These are phyloP conservation scores for Mesopsocus fuscifrons DNA, from an alignment of 2,888 invertebrate species.

Conservation along the genomic window DNA sequence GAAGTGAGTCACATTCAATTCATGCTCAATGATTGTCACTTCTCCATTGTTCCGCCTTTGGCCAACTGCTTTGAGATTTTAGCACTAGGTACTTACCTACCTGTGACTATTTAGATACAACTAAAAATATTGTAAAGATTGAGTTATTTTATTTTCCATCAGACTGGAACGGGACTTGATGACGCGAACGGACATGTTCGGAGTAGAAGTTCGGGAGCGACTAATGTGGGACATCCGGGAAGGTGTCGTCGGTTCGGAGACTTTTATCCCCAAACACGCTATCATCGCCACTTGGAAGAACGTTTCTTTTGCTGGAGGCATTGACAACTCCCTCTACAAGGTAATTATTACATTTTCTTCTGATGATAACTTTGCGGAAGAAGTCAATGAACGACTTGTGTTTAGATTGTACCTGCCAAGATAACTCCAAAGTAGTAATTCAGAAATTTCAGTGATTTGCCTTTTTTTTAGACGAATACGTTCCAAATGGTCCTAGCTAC, in stretches of 20 bases:
- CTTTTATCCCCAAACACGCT: conserved; percentile 80
- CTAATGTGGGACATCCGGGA: conserved; percentile 75
- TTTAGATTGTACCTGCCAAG: too few relatives aligned
- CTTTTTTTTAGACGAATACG: conserved; percentile 58
- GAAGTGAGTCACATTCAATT: too few relatives aligned
- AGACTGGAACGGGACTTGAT: conserved; percentile 49
- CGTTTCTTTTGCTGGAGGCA: conserved; percentile 80
- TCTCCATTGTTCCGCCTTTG: conserved; percentile 1
- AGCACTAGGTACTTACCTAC: too few relatives aligned
- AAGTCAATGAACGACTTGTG: conserved; percentile 17
- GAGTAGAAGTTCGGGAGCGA: conserved; percentile 69
- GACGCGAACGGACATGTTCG: conserved; percentile 57
- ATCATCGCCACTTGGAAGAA: conserved; percentile 91
- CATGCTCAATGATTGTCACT: neutral
- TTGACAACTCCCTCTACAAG: conserved; percentile 51
- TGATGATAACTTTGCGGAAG: too few relatives aligned
- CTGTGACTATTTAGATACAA: too few relatives aligned
- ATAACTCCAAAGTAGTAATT: too few relatives aligned
- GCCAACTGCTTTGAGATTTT: too few relatives aligned
- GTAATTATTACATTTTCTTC: conserved; percentile 26
- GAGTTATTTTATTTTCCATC: too few relatives aligned
- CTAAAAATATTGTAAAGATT: too few relatives aligned
- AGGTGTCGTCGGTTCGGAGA: conserved; percentile 78
- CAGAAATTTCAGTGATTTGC: conserved; percentile 4
- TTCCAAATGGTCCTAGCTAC: conserved; percentile 89